These are phyloP conservation scores for Anthoptus insignis DNA, from an alignment of 2,888 invertebrate species.

Conservation along the genomic window DNA sequence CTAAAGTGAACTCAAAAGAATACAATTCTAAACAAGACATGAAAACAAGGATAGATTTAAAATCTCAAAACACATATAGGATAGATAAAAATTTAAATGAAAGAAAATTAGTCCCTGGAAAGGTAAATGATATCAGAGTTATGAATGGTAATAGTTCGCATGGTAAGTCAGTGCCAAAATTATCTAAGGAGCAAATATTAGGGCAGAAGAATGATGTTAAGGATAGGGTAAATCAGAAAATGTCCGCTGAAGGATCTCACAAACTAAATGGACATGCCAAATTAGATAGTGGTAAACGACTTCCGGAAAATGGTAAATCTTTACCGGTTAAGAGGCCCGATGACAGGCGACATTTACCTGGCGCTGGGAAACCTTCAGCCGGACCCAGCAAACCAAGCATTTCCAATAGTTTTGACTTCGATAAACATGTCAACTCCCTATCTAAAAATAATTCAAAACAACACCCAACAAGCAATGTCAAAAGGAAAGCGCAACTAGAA, in stretches of 20 bases:
- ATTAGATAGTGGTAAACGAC: conserved; percentile 57
- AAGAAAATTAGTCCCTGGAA: conserved; percentile 54
- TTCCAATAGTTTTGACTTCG: conserved; percentile 75
- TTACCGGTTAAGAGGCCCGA: conserved; percentile 61
- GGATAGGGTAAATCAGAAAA: conserved; percentile 55
- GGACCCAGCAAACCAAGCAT: conserved; percentile 67
- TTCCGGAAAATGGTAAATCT: conserved; percentile 60
- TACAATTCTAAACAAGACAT: conserved; percentile 54
- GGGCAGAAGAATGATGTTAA: conserved; percentile 57
- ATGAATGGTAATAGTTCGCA: conserved; percentile 68
- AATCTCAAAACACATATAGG: conserved; percentile 80
- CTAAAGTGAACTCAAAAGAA: conserved; percentile 63
- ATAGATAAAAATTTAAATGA: conserved; percentile 81
- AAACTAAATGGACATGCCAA: conserved; percentile 54
- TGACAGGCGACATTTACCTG: conserved; percentile 56
- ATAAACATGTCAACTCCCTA: conserved; percentile 76
- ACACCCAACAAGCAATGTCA: conserved; percentile 83
- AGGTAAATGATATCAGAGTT: conserved; percentile 61
- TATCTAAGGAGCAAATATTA: conserved; percentile 58
- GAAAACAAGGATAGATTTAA: conserved; percentile 78
- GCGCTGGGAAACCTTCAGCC: conserved; percentile 54
- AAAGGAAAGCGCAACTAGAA: conserved; percentile 64
- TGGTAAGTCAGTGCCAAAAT: conserved; percentile 68
- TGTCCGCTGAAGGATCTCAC: conserved; percentile 53
- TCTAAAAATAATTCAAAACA: conserved; percentile 71